phyloP scores from a whole-genome alignment of 2,797 vertebrate genomes.

The Gorsachius magnificus region DNA sequence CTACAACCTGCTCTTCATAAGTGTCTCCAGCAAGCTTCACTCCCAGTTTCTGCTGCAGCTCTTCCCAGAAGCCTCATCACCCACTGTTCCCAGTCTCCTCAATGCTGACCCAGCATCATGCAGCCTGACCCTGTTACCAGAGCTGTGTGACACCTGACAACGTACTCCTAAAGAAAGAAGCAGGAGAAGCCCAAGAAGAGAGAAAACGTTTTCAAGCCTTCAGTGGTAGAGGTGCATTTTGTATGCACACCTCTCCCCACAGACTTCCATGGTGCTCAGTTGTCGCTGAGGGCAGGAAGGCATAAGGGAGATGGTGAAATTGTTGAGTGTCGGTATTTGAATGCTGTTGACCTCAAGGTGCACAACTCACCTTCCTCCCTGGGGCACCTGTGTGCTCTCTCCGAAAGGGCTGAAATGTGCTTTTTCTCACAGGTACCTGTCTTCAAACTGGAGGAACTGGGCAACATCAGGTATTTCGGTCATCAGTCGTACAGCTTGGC shows the following conservation, averaged over 20 bases:
- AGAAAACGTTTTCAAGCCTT: background rate
- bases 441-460: background rate
- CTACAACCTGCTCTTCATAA: background rate
- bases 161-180: background rate
- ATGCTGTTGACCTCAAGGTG: background rate
- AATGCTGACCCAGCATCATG: background rate
- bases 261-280: background rate
- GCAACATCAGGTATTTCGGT: background rate
- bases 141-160: background rate
- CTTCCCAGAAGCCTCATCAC: background rate
- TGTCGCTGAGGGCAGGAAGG: background rate
- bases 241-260: background rate
- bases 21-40: background rate
- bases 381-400: fast-evolving
- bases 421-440: background rate
- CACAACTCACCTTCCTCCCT: background rate
- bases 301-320: background rate
- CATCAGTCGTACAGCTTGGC: background rate
- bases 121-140: background rate
- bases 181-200: background rate
- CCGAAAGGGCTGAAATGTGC: background rate
- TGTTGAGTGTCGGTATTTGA: background rate
- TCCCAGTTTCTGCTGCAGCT: background rate
- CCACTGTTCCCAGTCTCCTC: background rate
- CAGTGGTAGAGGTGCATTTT: background rate